A percentile compares a stretch with the other conserved stretches of the same genome.
Evolutionary conservation across 2,888 invertebrate species (phyloP).

Genomic region (Morpho achilles): DNA sequence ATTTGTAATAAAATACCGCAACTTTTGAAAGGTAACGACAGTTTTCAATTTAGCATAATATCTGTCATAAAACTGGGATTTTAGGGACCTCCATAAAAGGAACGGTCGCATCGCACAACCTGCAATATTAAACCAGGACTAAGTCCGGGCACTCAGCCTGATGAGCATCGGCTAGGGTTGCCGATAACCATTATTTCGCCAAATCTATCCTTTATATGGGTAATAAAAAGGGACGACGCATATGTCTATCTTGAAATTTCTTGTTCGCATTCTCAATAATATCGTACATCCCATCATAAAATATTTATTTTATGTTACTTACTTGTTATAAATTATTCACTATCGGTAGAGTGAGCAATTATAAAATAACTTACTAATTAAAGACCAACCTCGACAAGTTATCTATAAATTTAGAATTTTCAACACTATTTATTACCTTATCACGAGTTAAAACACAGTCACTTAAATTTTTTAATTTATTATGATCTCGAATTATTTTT

Average conservation of each 20-base stretch:
- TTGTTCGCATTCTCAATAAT: too few relatives aligned
- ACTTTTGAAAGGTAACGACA: conserved; percentile 11
- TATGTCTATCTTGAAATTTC: background rate
- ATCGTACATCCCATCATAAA: too few relatives aligned
- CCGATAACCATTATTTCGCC: conserved; percentile 28
- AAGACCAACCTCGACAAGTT: too few relatives aligned
- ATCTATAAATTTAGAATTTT: too few relatives aligned
- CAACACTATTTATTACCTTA: too few relatives aligned
- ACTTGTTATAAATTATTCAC: too few relatives aligned
- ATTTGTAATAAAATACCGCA: conserved; percentile 5
- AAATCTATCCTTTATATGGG: conserved; percentile 15
- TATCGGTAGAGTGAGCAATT: too few relatives aligned
- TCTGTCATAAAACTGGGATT: conserved; percentile 38
- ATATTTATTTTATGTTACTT: too few relatives aligned
- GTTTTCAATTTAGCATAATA: conserved; percentile 31
- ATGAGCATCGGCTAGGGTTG: conserved; percentile 43
- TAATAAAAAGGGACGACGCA: conserved; percentile 15
- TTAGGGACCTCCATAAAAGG: conserved; percentile 48
- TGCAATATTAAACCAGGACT: conserved; percentile 35
- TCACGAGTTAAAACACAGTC: too few relatives aligned
- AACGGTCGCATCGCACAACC: conserved; percentile 39
- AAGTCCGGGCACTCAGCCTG: conserved; percentile 51
- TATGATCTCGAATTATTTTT: too few relatives aligned
- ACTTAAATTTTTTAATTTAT: too few relatives aligned
- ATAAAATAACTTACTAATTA: too few relatives aligned